A percentile compares a stretch with the other conserved stretches of the same genome.
These are phyloP conservation scores for Dryadula phaetusa DNA, from an alignment of 2,888 invertebrate species.

Conservation along the genomic window DNA sequence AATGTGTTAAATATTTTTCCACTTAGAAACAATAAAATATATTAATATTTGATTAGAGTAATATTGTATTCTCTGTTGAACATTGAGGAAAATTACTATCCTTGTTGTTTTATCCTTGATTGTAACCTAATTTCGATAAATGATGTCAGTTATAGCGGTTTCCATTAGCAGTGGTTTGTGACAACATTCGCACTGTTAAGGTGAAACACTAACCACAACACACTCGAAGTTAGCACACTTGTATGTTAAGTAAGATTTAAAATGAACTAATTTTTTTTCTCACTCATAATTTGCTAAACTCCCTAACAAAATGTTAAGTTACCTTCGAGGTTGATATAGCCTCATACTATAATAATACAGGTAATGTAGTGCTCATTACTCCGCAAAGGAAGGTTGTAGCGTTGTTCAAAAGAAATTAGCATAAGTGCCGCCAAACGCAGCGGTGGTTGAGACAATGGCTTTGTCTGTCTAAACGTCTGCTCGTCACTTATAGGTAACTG, in stretches of 20 bases:
- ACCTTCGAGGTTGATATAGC: slow-evolving; percentile 37
- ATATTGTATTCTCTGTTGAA: slow-evolving; percentile 21
- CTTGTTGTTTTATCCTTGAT: slow-evolving; percentile 45
- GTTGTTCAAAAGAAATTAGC: slow-evolving; percentile 79
- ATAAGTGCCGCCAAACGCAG: slow-evolving; percentile 77
- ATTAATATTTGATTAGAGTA: slow-evolving; percentile 2
- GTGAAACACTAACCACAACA: slow-evolving; percentile 60
- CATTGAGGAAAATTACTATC: slow-evolving; percentile 40
- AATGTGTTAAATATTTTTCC: no score
- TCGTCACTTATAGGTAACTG: slow-evolving; percentile 68
- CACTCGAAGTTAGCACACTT: slow-evolving; percentile 53
- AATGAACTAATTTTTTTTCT: not conserved
- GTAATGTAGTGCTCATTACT: slow-evolving; percentile 67
- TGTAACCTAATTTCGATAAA: slow-evolving; percentile 44
- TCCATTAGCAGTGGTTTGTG: slow-evolving; percentile 60
- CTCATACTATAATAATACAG: slow-evolving; percentile 57
- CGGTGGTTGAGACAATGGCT: slow-evolving; percentile 75
- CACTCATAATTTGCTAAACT: not conserved
- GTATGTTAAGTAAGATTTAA: slow-evolving; percentile 1
- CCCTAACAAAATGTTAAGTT: not conserved
- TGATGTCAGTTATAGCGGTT: slow-evolving; percentile 62
- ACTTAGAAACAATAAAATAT: not conserved
- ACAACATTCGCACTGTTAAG: slow-evolving; percentile 71
- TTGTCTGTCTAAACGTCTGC: slow-evolving; percentile 74
- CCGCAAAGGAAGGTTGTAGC: slow-evolving; percentile 65